phyloP scores from a whole-genome alignment of 2,888 invertebrate genomes.

The Drosophila neotestacea region DNA sequence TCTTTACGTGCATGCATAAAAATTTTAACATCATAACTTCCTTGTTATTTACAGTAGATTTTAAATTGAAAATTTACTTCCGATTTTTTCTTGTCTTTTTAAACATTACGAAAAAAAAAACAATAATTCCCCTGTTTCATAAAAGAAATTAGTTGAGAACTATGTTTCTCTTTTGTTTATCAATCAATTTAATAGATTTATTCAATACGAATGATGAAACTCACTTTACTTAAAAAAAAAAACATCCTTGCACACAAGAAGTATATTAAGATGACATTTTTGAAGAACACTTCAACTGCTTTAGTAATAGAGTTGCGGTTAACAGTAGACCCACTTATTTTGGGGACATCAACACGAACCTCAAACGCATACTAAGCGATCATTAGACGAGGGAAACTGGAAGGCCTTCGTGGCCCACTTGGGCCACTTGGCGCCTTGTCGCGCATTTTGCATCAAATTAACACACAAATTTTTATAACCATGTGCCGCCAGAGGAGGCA shows the following conservation, averaged over 20 bases:
- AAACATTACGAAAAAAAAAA: no score
- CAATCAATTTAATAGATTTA: no score
- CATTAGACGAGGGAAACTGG: slow-evolving; percentile 50
- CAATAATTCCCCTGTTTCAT: no score
- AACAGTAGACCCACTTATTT: not conserved
- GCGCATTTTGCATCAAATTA: slow-evolving; percentile 73
- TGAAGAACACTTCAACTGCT: not conserved
- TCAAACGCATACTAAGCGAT: slow-evolving; percentile 21
- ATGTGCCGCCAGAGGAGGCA: slow-evolving; percentile 24
- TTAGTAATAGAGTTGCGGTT: not conserved
- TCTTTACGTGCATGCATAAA: no score
- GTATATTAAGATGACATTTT: not conserved
- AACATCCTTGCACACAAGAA: not conserved
- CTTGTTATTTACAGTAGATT: no score
- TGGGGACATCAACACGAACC: not conserved
- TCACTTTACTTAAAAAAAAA: no score
- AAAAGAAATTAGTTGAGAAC: no score
- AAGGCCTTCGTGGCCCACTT: slow-evolving; percentile 11
- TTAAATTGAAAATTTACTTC: no score
- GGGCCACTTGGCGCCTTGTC: slow-evolving; percentile 61
- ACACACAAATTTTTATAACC: slow-evolving; percentile 75
- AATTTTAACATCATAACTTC: no score
- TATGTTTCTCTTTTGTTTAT: no score
- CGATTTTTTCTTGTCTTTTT: no score
- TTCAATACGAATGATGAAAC: no score